Evolutionary conservation across 2,888 invertebrate genomes (phyloP), one percentile per base, ranked within the genome.

Genomic region (Pediacus dermestoides): DNA sequence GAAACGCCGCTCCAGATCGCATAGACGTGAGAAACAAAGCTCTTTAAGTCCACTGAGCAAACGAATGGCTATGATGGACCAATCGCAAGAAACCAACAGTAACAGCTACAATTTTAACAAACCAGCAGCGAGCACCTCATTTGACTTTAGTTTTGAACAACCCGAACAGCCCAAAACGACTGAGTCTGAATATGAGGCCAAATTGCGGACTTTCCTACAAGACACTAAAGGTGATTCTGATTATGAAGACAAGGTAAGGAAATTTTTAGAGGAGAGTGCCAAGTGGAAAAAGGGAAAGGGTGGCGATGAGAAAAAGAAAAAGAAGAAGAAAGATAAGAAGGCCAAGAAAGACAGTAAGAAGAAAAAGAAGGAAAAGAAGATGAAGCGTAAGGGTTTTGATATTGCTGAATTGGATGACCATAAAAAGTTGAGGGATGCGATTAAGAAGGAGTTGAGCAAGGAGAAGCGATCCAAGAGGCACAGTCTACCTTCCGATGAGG

Each of bases 181-280:
- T 4, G 61, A 62, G 30, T 32, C 51, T 13, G 58, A 56, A 32
- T 64, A 64, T 25, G 64, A 64, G 37, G 41, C 53, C n/a, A 61
- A 60, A 51, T 83, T 87, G 2, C 75, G 66, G 32, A 55, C 66
- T 8, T 87, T 88, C 67, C 67, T 88, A 48, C 83, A 85, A 53
- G 83, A 84, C 68, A 85, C 85, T 2, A 85, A 85, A 64, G 73
- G 72, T 11, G 89, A 89, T 60, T 86, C 87, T 0, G 88, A 89
- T 64, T 90, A 89, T 57, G 87, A 88, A 66, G 85, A 84, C 43
- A 87, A 75, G 73, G 88, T 90, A 39, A 80, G 88, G n/a, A 88
- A 84, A 66, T 85, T 89, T 66, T 72, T 90, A 39, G 87, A 86
- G 58, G 88, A 89, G 57, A 86, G 87, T 0, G 82, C 82, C 16